phyloP scores from a whole-genome alignment of 2,797 vertebrate genomes.

The Monodelphis domestica region DNA sequence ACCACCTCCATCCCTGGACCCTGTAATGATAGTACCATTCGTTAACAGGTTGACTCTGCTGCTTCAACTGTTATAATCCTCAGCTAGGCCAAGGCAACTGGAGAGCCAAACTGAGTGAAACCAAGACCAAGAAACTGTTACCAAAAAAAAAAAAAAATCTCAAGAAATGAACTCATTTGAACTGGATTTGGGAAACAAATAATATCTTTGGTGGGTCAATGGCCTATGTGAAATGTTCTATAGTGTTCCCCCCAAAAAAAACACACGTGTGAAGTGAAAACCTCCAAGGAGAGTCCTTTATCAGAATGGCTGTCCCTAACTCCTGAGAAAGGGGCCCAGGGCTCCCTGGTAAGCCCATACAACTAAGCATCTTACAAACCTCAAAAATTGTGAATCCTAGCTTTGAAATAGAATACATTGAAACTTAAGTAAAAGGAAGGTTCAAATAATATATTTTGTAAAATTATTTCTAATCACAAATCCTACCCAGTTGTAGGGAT shows the following conservation, averaged over 20 bases:
- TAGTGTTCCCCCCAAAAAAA: neutral
- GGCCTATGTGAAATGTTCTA: neutral
- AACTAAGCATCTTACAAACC: neutral
- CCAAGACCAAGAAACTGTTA: neutral
- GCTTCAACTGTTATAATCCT: neutral
- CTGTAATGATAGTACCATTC: neutral
- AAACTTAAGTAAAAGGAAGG: neutral
- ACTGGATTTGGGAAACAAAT: neutral
- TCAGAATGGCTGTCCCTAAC: neutral
- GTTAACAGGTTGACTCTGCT: neutral
- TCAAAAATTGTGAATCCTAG: neutral
- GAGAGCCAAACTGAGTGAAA: neutral
- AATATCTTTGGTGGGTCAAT: neutral
- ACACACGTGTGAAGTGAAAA: neutral
- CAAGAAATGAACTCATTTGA: neutral
- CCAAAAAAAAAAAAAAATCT: neutral
- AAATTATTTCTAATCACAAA: neutral
- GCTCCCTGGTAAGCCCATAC: neutral
- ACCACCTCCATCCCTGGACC: neutral
- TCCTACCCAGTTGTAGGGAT: neutral
- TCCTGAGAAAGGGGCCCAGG: neutral
- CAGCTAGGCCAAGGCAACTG: neutral
- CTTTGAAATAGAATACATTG: neutral
- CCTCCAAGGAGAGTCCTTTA: neutral
- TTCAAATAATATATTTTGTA: conserved; percentile 8